These are phyloP conservation scores for Dicycla oo DNA, from an alignment of 2,888 invertebrate species.

Conservation along the genomic window DNA sequence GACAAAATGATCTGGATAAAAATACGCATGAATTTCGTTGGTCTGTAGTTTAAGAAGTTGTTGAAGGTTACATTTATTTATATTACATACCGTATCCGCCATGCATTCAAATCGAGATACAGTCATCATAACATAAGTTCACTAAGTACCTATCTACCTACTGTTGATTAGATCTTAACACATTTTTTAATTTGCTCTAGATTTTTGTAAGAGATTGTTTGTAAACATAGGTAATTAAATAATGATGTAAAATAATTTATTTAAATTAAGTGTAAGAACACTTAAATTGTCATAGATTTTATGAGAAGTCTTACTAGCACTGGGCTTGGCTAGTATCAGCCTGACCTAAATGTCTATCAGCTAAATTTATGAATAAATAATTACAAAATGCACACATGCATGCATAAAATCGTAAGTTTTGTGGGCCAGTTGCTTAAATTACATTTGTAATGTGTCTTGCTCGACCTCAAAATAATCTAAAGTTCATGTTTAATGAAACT, in stretches of 20 bases:
- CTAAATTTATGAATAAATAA: slow-evolving; percentile 51
- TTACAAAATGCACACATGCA: slow-evolving; percentile 53
- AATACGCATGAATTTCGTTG: slow-evolving; percentile 26
- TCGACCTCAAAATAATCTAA: slow-evolving; percentile 51
- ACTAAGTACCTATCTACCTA: not conserved
- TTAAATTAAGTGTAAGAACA: not conserved
- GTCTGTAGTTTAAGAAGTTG: slow-evolving; percentile 32
- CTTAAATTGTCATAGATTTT: slow-evolving; percentile 15
- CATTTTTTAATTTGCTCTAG: slow-evolving; percentile 14
- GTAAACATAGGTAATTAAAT: not conserved
- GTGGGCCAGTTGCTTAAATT: slow-evolving; percentile 48
- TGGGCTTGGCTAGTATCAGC: slow-evolving; percentile 38
- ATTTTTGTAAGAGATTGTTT: slow-evolving; percentile 8
- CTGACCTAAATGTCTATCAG: slow-evolving; percentile 51
- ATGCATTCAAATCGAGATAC: slow-evolving; percentile 34
- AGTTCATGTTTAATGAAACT: slow-evolving; percentile 55
- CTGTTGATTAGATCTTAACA: slow-evolving; percentile 13
- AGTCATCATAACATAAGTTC: slow-evolving; percentile 20
- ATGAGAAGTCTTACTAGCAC: slow-evolving; percentile 18
- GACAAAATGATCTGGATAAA: slow-evolving; percentile 25
- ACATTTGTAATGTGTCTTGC: slow-evolving; percentile 50
- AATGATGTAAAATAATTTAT: slow-evolving; percentile 20
- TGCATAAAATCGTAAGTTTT: slow-evolving; percentile 32
- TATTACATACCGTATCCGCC: slow-evolving; percentile 41
- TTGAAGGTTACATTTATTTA: slow-evolving; percentile 57